These are phyloP conservation scores for Diploscapter pachys DNA, from an alignment of 1,140 invertebrate species.

Conservation along the genomic window DNA sequence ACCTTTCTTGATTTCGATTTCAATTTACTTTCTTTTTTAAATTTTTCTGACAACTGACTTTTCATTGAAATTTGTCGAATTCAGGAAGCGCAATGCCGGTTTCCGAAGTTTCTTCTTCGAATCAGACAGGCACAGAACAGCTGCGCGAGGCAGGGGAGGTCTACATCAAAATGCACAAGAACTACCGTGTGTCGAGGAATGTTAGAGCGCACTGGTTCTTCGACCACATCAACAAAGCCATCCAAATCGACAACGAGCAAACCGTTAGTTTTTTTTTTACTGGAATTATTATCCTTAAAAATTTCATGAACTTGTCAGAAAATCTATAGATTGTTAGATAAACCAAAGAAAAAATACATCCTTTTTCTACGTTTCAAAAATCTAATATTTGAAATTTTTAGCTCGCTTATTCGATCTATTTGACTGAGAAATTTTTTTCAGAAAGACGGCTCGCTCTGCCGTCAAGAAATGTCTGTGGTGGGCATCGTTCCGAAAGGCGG, in stretches of 20 bases:
- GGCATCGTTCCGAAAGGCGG: slow-evolving; percentile 31
- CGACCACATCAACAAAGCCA: slow-evolving; percentile 67
- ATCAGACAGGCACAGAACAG: background rate
- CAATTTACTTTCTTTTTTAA: no score
- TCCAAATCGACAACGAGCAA: slow-evolving; percentile 59
- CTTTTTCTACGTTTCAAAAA: no score
- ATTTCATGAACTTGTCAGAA: background rate
- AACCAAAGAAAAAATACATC: slow-evolving; percentile 2
- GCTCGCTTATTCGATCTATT: no score
- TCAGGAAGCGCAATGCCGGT: no score
- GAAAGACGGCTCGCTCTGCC: slow-evolving; percentile 7
- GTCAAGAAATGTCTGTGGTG: slow-evolving; percentile 35
- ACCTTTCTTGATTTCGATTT: no score
- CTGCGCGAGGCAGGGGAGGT: slow-evolving; percentile 23
- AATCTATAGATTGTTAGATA: slow-evolving; percentile 10
- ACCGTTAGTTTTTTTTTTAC: slow-evolving; percentile 10
- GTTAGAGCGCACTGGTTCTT: slow-evolving; percentile 74
- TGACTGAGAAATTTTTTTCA: slow-evolving; percentile 1
- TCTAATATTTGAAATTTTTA: no score
- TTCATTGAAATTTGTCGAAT: no score
- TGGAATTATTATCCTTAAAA: slow-evolving; percentile 1
- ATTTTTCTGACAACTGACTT: no score
- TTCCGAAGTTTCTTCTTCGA: no score
- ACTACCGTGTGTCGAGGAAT: slow-evolving; percentile 72
- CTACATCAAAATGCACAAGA: slow-evolving; percentile 23